phyloP scores from a whole-genome alignment of 1,140 invertebrate genomes.

The Drosophila mojavensis region DNA sequence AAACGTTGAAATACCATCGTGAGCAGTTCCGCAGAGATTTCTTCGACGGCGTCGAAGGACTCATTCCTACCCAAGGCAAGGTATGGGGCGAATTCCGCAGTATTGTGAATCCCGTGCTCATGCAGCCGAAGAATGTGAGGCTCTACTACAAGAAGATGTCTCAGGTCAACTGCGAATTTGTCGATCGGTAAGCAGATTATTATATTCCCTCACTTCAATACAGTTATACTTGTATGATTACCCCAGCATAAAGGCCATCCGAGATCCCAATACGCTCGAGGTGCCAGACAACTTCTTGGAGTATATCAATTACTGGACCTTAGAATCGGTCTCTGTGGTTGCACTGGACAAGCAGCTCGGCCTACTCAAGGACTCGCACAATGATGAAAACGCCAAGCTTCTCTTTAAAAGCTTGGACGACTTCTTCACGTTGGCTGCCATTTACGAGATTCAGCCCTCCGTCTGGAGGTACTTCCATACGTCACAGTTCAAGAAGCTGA shows the following conservation, averaged over 20 bases:
- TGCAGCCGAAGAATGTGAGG: conserved; percentile 85
- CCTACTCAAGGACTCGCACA: conserved; percentile 76
- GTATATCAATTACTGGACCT: conserved; percentile 88
- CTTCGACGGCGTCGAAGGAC: conserved; percentile 62
- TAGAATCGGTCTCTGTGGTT: conserved; percentile 89
- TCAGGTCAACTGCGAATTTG: conserved; percentile 82
- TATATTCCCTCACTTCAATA: conserved; percentile 62
- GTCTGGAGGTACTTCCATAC: conserved; percentile 87
- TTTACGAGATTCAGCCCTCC: conserved; percentile 87
- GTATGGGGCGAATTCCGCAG: conserved; percentile 68
- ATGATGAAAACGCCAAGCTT: conserved; percentile 85
- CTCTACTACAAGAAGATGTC: conserved; percentile 83
- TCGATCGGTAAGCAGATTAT: conserved; percentile 43
- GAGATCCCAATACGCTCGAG: conserved; percentile 85
- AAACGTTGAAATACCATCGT: conserved; percentile 63
- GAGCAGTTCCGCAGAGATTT: conserved; percentile 56
- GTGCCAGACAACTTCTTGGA: conserved; percentile 86
- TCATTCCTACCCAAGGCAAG: conserved; percentile 62
- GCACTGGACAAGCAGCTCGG: conserved; percentile 88
- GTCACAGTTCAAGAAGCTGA: conserved; percentile 85
- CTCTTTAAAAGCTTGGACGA: conserved; percentile 87
- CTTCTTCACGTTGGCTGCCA: conserved; percentile 86
- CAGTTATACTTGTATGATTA: conserved; percentile 11
- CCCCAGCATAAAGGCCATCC: conserved; percentile 84
- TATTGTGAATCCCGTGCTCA: conserved; percentile 84